These are phyloP conservation scores for Aegithalos caudatus DNA, from an alignment of 2,113 vertebrate species.

Conservation along the genomic window DNA sequence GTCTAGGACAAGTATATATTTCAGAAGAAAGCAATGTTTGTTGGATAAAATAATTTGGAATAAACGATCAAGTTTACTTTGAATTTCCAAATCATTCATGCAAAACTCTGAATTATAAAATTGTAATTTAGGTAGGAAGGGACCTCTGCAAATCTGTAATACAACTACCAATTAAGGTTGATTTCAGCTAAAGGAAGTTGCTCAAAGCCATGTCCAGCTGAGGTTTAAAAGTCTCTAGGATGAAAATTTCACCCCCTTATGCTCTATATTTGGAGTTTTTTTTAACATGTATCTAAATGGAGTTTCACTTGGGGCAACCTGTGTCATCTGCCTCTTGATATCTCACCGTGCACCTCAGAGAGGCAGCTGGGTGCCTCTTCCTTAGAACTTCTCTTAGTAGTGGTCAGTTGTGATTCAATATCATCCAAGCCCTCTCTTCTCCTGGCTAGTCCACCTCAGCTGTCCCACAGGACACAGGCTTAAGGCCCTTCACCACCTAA, in stretches of 20 bases:
- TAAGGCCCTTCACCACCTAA: neutral
- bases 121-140: neutral
- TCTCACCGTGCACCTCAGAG: neutral
- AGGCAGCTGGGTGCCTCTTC: neutral
- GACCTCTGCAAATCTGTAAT: neutral
- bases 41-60: neutral
- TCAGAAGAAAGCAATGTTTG: neutral
- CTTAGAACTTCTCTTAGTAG: neutral
- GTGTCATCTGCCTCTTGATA: fast-evolving
- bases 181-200: neutral
- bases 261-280: fast-evolving
- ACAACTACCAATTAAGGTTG: neutral
- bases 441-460: neutral
- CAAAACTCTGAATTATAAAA: neutral
- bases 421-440: neutral
- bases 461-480: neutral
- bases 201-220: neutral
- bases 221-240: neutral
- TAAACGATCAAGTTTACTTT: neutral
- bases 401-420: neutral
- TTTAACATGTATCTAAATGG: neutral
- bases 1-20: neutral
- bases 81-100: neutral
- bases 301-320: neutral
- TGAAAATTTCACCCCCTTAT: neutral